Percentiles rank a stretch among this genome's conserved stretches.
These are phyloP conservation scores for Dolichallabes microphthalmus DNA, from an alignment of 2,113 vertebrate genomes.

Conservation along the genomic window DNA sequence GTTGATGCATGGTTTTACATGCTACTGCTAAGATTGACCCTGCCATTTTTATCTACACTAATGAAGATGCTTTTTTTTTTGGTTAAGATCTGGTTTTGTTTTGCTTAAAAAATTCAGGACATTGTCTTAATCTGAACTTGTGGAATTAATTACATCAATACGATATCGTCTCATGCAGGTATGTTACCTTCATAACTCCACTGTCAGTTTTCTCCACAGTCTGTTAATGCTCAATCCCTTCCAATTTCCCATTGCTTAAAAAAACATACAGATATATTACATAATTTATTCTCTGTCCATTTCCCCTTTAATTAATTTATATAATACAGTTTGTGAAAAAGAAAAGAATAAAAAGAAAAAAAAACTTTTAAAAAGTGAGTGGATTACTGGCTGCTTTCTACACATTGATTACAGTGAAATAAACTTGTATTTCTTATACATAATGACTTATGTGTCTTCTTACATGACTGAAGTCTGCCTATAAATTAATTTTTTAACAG, in stretches of 20 bases:
- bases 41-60: conserved; percentile 50
- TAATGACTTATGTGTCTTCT: conserved; percentile 40
- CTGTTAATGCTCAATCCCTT: conserved; percentile 36
- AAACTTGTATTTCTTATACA: conserved; percentile 77
- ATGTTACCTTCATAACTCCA: conserved; percentile 11
- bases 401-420: conserved; percentile 76
- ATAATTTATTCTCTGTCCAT: conserved; percentile 46
- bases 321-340: conserved; percentile 61
- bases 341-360: not conserved
- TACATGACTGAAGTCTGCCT: conserved; percentile 26
- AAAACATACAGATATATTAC: not conserved
- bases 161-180: not conserved
- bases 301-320: conserved; percentile 68
- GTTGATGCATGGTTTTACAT: not conserved
- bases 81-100: conserved; percentile 31
- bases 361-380: conserved; percentile 71
- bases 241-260: not conserved
- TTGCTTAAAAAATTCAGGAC: conserved; percentile 25
- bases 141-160: not conserved
- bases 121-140: conserved; percentile 52
- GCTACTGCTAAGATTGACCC: conserved; percentile 33
- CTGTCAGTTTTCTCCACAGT: conserved; percentile 8
- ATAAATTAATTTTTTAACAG: not conserved
- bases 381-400: conserved; percentile 77
- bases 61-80: conserved; percentile 29